These are phyloP conservation scores for Ciona savignyi DNA, from an alignment of 23 tunicate species.

Conservation along the genomic window DNA sequence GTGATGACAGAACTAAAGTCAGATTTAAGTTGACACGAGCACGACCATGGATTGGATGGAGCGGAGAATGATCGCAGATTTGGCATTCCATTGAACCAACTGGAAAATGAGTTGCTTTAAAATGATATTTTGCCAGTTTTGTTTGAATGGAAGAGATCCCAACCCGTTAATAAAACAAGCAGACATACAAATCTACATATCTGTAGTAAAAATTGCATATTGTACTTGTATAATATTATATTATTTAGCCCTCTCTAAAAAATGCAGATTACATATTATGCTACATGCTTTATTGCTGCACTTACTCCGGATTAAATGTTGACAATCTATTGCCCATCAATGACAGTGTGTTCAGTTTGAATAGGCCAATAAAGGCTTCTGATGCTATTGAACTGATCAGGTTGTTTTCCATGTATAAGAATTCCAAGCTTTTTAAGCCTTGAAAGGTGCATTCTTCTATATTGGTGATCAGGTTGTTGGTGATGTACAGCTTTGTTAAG, in stretches of 20 bases:
- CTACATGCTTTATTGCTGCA: no score
- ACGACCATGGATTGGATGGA: conserved; percentile 28
- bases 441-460: conserved; percentile 25
- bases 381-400: conserved; percentile 6
- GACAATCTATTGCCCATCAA: conserved; percentile 16
- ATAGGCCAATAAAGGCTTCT: conserved; percentile 11
- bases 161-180: no score
- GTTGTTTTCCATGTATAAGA: conserved; percentile 21
- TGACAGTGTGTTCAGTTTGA: not conserved
- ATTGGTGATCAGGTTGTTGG: conserved; percentile 16
- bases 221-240: no score
- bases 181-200: no score
- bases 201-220: no score
- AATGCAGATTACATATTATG: no score
- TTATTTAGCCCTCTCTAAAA: no score
- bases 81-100: conserved; percentile 33
- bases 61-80: conserved; percentile 1
- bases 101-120: no score
- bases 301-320: conserved; percentile 16
- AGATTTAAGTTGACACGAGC: conserved; percentile 21
- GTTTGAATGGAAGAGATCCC: no score
- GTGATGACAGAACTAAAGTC: not conserved
- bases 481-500: conserved; percentile 6
- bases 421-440: conserved; percentile 14
- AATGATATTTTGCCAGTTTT: no score